Evolutionary conservation across 2,888 invertebrate species (phyloP), one percentile per base, ranked within the genome.

Genomic region (Andrena hattorfiana): DNA sequence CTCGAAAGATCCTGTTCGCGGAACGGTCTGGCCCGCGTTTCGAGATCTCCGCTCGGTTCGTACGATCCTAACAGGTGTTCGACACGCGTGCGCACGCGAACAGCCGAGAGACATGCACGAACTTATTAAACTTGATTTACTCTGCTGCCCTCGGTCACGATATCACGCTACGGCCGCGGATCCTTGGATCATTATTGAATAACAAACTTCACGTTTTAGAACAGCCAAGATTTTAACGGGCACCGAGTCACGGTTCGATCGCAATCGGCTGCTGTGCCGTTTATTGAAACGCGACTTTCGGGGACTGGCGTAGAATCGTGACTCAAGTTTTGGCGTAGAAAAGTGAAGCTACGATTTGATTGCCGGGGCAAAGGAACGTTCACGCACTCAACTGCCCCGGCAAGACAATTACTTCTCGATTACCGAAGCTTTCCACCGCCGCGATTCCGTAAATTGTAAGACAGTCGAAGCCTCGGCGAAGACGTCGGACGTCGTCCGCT

Each of bases 61-160:
- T 42, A 42, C 59, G 28, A 56, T 66, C 26, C 42, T 69, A 71
- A 76, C 76, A 76, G 76, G 76, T 71, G 76, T 72, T 71, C 62
- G 26, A 71, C 59, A 70, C 60, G 75, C 75, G 75, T 70, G 70
- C 71, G n/a, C 23, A 51, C 60, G 49, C 59, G 26, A 70, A 35
- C 62, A 70, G 42, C 51, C 60, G 70, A 30, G 54, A 71, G 76
- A 56, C 76, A 56, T 62, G 75, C 70, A 71, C 76, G 71, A 71
- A 71, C 71, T 71, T 71, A 71, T 76, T 76, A 72, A 76, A 76
- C 54, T 35, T 76, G 76, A 76, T 76, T 76, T 72, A 71, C 62
- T 49, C 26, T 2, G 70, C 28, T 23, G 1, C 23, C 23, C 42
- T 51, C 16, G 35, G 49, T 73, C 77, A 60, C 74, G 64, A 66